phyloP scores from a whole-genome alignment of 2,797 vertebrate species.

The Cyclopterus lumpus region DNA sequence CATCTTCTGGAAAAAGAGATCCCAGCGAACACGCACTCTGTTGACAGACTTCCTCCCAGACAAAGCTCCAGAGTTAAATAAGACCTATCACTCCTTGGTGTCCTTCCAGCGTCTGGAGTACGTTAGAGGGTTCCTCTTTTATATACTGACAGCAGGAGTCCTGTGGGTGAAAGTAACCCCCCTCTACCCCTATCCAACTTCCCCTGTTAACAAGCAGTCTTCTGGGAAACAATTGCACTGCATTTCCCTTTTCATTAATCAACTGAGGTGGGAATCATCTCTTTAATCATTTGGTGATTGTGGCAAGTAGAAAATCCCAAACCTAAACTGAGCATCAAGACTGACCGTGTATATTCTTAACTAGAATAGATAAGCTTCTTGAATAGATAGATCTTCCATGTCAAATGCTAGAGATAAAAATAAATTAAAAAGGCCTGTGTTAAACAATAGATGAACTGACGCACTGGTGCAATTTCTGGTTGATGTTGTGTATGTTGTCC shows the following conservation, averaged over 20 bases:
- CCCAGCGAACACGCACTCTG: not conserved
- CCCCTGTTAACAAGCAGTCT: slow-evolving; percentile 10
- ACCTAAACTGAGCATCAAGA: not conserved
- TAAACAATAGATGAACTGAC: slow-evolving; percentile 16
- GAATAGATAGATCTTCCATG: not conserved
- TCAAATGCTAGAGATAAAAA: not conserved
- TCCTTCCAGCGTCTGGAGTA: slow-evolving; percentile 3
- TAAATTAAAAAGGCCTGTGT: not conserved
- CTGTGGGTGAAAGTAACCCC: not conserved
- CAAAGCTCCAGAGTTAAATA: slow-evolving; percentile 7
- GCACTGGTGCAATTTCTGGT: not conserved
- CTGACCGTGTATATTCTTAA: not conserved
- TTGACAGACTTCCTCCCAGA: slow-evolving; percentile 23
- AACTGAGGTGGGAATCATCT: not conserved
- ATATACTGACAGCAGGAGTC: slow-evolving; percentile 26
- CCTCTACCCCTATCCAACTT: slow-evolving; percentile 30
- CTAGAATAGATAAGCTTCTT: not conserved
- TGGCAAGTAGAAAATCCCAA: not conserved
- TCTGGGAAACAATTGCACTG: slow-evolving; percentile 32
- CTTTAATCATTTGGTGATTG: not conserved
- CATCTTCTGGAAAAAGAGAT: not conserved
- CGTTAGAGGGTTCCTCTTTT: slow-evolving; percentile 31
- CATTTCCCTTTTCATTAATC: not conserved
- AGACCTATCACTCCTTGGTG: not conserved
- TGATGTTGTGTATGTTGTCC: not conserved